Percentiles rank a stretch among this genome's conserved stretches.
These are phyloP conservation scores for Cynoglossus semilaevis DNA, from an alignment of 2,113 vertebrate species.

Conservation along the genomic window DNA sequence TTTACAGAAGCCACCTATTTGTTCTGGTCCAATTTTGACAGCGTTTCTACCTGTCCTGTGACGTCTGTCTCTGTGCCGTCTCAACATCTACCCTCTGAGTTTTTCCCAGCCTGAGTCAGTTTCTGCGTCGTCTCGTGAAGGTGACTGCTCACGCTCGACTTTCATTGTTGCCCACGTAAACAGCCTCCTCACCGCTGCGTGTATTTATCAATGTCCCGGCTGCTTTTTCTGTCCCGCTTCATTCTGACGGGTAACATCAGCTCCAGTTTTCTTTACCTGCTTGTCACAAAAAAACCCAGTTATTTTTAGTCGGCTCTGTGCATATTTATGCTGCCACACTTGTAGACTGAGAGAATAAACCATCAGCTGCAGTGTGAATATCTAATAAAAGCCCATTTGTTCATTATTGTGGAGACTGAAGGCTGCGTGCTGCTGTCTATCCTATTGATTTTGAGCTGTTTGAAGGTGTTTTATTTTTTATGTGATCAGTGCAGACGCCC, in stretches of 20 bases:
- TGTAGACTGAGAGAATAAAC: conserved; percentile 32
- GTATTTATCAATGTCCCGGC: conserved; percentile 31
- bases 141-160: conserved; percentile 6
- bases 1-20: too few species aligned
- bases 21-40: too few species aligned
- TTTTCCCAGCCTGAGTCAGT: too few species aligned
- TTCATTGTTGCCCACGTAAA: conserved; percentile 9
- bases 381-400: conserved; percentile 30
- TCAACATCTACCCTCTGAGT: too few species aligned
- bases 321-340: conserved; percentile 39
- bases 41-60: too few species aligned
- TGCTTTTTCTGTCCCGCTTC: neutral
- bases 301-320: conserved; percentile 50
- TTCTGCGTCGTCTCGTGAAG: conserved; percentile 15
- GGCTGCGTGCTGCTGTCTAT: conserved; percentile 24
- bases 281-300: conserved; percentile 29
- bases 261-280: conserved; percentile 8
- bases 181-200: conserved; percentile 7
- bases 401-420: conserved; percentile 10
- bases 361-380: conserved; percentile 40
- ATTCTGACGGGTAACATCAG: conserved; percentile 20
- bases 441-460: neutral
- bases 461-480: too few species aligned
- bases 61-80: neutral
- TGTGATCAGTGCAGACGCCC: neutral